Conservation (phyloP, 2,797 vertebrate genomes). For the Scolopax rusticola region DNA sequence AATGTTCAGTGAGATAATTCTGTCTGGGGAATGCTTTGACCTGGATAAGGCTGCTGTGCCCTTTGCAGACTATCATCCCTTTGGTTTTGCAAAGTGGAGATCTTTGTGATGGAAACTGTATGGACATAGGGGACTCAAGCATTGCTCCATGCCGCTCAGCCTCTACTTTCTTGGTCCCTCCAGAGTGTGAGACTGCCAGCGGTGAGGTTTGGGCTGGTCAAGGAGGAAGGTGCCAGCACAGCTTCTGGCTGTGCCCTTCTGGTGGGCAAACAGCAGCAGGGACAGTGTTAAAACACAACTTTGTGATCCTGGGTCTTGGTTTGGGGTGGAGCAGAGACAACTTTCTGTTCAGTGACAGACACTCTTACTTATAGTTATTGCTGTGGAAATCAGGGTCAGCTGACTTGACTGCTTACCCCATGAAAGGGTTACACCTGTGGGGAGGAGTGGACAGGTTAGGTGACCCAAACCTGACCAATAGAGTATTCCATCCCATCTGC, state of each 20-base stretch:
- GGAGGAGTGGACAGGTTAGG: background rate
- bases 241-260: background rate
- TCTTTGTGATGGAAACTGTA: background rate
- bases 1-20: background rate
- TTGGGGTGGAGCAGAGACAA: background rate
- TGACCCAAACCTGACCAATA: background rate
- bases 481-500: background rate
- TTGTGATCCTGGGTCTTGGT: background rate
- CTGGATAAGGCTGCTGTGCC: background rate
- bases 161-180: background rate
- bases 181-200: background rate
- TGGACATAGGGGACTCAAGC: background rate
- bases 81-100: background rate
- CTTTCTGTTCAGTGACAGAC: background rate
- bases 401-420: background rate
- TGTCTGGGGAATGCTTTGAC: background rate
- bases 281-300: background rate
- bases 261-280: background rate
- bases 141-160: background rate
- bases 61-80: background rate
- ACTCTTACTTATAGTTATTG: background rate
- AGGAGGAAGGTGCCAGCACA: background rate
- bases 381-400: background rate
- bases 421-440: background rate
- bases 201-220: background rate